Evolutionary conservation across 1,140 invertebrate genomes (phyloP).

Genomic region (Pseudomyrmex cubaensis): DNA sequence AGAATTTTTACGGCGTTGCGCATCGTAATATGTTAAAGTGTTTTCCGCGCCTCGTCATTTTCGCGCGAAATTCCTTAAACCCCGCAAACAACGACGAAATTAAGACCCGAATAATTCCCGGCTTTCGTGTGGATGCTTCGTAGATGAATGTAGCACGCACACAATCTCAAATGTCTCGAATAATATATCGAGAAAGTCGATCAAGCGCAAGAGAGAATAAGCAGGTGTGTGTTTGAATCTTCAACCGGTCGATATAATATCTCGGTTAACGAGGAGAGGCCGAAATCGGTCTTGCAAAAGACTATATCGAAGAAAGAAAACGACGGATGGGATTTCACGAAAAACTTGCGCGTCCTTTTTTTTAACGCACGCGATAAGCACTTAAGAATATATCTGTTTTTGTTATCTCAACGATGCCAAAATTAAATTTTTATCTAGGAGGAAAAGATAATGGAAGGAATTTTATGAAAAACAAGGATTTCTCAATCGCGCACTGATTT

Average conservation of each 20-base stretch:
- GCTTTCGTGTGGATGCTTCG: no score
- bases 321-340: conserved; percentile 4
- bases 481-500: no score
- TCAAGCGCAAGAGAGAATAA: conserved; percentile 4
- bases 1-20: no score
- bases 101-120: conserved; percentile 2
- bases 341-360: conserved; percentile 39
- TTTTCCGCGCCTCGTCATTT: neutral
- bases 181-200: conserved; percentile 7
- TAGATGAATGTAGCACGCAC: neutral
- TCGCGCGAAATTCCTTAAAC: no score
- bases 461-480: no score
- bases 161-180: neutral
- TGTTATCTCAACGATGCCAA: no score
- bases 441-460: no score
- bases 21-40: no score
- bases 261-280: neutral
- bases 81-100: neutral
- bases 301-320: conserved; percentile 28
- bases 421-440: no score
- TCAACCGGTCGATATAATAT: conserved; percentile 30
- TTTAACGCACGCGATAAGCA: no score
- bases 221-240: conserved; percentile 19
- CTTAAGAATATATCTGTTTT: no score
- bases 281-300: conserved; percentile 8